Evolutionary conservation across 2,113 vertebrate species (phyloP).

Genomic region (Notarius lentiginosus): DNA sequence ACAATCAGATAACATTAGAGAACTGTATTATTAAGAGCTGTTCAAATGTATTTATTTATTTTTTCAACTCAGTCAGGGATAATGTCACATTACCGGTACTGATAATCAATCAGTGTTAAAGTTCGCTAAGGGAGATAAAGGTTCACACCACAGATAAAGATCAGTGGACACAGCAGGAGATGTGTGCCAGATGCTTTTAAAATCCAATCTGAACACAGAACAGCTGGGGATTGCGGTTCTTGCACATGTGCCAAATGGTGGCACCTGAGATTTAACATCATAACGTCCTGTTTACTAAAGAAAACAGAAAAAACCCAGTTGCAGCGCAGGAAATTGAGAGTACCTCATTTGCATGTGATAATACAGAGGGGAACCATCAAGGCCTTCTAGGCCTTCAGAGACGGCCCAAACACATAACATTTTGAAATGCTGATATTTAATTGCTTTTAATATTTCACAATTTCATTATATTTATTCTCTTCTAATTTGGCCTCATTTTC

Average conservation of each 20-base stretch:
- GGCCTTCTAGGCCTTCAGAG: too few species aligned
- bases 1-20: not conserved
- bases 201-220: not conserved
- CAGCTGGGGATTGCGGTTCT: not conserved
- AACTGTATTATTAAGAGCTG: not conserved
- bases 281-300: not conserved
- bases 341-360: not conserved
- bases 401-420: too few species aligned
- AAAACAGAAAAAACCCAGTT: not conserved
- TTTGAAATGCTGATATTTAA: too few species aligned
- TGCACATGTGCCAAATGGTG: not conserved
- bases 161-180: slow-evolving; percentile 28
- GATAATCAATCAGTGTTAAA: not conserved
- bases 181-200: not conserved
- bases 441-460: too few species aligned
- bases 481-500: too few species aligned
- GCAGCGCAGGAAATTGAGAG: not conserved
- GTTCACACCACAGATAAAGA: slow-evolving; percentile 13
- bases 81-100: not conserved
- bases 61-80: not conserved
- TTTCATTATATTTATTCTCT: too few species aligned
- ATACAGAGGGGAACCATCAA: too few species aligned
- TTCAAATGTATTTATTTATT: not conserved
- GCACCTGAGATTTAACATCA: not conserved
- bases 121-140: not conserved